Percentiles rank a stretch among this genome's conserved stretches.
These are phyloP conservation scores for Parapristionchus giblindavisi DNA, from an alignment of 2,888 invertebrate species.

Conservation along the genomic window DNA sequence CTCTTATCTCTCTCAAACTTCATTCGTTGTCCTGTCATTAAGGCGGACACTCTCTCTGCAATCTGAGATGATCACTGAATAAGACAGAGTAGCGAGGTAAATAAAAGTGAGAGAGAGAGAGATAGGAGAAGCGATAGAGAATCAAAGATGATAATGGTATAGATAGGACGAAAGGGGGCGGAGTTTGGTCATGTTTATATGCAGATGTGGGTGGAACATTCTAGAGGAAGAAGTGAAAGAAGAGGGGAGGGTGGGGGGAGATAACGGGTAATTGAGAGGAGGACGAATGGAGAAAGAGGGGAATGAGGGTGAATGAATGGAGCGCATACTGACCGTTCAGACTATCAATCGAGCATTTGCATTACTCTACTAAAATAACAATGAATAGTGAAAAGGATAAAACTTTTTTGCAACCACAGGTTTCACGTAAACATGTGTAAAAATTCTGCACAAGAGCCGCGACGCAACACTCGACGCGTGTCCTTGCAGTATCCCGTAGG, in stretches of 20 bases:
- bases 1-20: too few relatives aligned
- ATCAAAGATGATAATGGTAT: slow-evolving; percentile 11
- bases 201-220: neutral
- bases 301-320: neutral
- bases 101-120: slow-evolving; percentile 16
- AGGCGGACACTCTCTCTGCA: too few relatives aligned
- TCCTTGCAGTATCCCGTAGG: too few relatives aligned
- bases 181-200: neutral
- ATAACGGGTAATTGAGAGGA: neutral
- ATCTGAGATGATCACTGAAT: too few relatives aligned
- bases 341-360: neutral
- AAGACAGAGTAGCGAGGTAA: too few relatives aligned
- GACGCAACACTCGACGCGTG: too few relatives aligned
- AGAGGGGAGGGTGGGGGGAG: neutral
- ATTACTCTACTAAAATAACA: too few relatives aligned
- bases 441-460: too few relatives aligned
- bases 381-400: too few relatives aligned
- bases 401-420: too few relatives aligned
- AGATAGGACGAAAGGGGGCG: slow-evolving; percentile 15
- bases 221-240: neutral
- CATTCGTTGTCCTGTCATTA: too few relatives aligned
- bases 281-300: slow-evolving; percentile 3
- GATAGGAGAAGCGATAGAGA: slow-evolving; percentile 1
- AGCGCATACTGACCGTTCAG: neutral
- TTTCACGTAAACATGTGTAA: too few relatives aligned